Percentiles rank a stretch among this genome's conserved stretches.
These are phyloP conservation scores for Tethea ocularis DNA, from an alignment of 2,888 invertebrate species.

Conservation along the genomic window DNA sequence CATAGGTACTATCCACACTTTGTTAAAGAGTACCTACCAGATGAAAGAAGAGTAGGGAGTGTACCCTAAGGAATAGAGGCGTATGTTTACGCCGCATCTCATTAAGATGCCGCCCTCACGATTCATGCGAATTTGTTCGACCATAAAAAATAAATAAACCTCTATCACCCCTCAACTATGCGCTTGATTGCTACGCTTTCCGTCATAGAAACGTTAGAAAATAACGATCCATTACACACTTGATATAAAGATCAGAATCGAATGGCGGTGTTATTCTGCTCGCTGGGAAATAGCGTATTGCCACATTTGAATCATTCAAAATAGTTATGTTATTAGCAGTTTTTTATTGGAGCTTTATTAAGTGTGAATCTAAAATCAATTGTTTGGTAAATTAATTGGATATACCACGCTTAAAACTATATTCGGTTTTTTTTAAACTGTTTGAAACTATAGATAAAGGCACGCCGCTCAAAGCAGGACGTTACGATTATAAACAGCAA, in stretches of 20 bases:
- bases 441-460: too few species aligned
- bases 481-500: too few species aligned
- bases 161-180: conserved; percentile 42
- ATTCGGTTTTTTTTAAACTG: too few species aligned
- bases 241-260: not conserved
- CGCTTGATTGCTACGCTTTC: conserved; percentile 37
- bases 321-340: not conserved
- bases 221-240: not conserved
- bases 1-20: conserved; percentile 6
- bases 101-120: conserved; percentile 56
- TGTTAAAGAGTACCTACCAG: not conserved
- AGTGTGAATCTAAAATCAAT: not conserved
- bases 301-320: not conserved
- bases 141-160: conserved; percentile 72
- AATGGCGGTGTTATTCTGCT: not conserved
- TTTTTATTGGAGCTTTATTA: not conserved
- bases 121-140: conserved; percentile 55
- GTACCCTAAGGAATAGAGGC: conserved; percentile 62
- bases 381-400: not conserved
- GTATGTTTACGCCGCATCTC: conserved; percentile 73
- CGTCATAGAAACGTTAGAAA: not conserved
- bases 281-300: not conserved
- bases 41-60: conserved; percentile 34
- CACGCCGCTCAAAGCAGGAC: too few species aligned
- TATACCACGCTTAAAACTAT: too few species aligned